Percentiles rank a stretch among this genome's conserved stretches.
phyloP scores from a whole-genome alignment of 2,797 vertebrate species.

The Oryzias dopingdopingensis region DNA sequence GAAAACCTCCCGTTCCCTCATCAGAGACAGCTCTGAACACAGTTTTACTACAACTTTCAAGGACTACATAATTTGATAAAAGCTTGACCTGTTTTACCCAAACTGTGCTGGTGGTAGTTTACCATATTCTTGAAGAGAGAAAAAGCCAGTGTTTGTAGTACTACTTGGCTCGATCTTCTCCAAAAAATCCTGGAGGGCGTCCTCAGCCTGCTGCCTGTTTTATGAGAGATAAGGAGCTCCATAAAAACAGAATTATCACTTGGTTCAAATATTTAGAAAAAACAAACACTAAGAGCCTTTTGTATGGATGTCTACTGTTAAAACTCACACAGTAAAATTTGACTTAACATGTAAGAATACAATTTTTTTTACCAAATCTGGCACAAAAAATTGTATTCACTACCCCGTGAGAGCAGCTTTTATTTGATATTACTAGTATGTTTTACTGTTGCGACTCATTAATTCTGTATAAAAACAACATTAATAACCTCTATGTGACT shows the following conservation, averaged over 20 bases:
- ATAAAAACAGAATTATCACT: neutral
- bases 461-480: no score
- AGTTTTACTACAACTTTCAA: constrained; percentile 7
- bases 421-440: no score
- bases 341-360: no score
- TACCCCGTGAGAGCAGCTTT: no score
- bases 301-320: neutral
- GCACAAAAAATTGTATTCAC: no score
- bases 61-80: neutral
- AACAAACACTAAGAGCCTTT: neutral
- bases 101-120: constrained; percentile 18
- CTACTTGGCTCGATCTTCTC: constrained; percentile 66
- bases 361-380: no score
- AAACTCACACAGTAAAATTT: neutral
- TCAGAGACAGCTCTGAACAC: constrained; percentile 75
- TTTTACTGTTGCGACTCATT: no score
- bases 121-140: constrained; percentile 82
- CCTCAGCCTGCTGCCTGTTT: constrained; percentile 82
- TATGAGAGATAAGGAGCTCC: neutral
- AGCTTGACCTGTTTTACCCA: neutral
- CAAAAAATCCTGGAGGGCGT: constrained; percentile 79
- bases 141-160: constrained; percentile 66
- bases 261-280: neutral
- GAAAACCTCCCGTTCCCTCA: constrained; percentile 74
- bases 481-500: no score